Base-by-base conservation (phyloP, 1,140 invertebrate species). In the Drosophila neocordata region DNA sequence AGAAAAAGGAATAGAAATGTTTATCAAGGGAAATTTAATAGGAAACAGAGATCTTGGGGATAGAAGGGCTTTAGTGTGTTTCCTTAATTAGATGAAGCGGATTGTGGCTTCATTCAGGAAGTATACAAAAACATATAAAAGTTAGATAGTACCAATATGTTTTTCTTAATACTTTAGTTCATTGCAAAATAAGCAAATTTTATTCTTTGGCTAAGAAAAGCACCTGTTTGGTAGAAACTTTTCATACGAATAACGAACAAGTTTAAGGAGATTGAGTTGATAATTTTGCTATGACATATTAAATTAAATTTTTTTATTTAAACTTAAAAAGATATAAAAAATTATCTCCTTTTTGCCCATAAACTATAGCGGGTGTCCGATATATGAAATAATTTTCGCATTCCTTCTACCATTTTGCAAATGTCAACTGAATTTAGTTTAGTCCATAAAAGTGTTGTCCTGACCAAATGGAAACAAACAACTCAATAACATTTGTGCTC, bases 401-500 rank as follows among this genome's bases (percentile, higher is more conserved):
- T 53, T n/a, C 20, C 2, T 12, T 11, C 12, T 6, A 27, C 27
- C 27, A 6, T n/a, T 34, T 18, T 56, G 7, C n/a, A 5, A 18
- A 56, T 11, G 27, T 56, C 53, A 27, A 62, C 12, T 11, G 9
- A 52, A 44, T 48, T 48, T 51, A 20, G 24, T 24, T 48, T n/a
- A n/a, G 24, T 24, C 41, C 27, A 35, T 56, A 15, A 35, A 56
- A 35, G 9, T 5, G 11, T 56, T 56, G 35, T 31, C n/a, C 48
- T 27, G 48, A 18, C 20, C 22, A 41, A 48, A 61, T 22, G 7
- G 48, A 41, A 69, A 65, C 53, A 65, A 69, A 63, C 52, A 68
- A 56, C 63, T 72, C 69, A 62, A 74, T 76, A 67, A 77, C 31
- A 24, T 35, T 69, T n/a, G 31, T 41, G 22, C 41, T 24, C 60